Percentiles rank a stretch among this genome's conserved stretches.
phyloP scores from a whole-genome alignment of 2,113 vertebrate genomes.

The Noctilio leporinus region DNA sequence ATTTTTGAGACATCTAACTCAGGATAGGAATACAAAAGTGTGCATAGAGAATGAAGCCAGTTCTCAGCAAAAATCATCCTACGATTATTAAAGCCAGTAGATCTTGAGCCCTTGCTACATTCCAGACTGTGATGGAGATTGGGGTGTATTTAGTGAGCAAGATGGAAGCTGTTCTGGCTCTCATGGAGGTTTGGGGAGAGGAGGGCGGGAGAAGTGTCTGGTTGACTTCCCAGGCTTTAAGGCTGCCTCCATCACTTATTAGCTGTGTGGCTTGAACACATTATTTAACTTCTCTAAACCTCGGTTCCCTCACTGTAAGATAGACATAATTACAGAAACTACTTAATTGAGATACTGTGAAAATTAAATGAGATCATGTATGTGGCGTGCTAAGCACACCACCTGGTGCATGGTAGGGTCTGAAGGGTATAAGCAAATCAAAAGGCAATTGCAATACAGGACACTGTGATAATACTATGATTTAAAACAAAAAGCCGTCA shows the following conservation, averaged over 20 bases:
- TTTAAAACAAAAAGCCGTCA: not conserved
- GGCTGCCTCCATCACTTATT: not conserved
- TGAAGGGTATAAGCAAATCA: not conserved
- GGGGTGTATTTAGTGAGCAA: not conserved
- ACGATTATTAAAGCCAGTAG: not conserved
- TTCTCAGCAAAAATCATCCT: not conserved
- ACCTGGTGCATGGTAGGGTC: not conserved
- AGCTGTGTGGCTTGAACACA: not conserved
- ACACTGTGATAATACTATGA: not conserved
- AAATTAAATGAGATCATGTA: not conserved
- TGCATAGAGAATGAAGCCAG: not conserved
- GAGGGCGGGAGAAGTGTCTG: not conserved
- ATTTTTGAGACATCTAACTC: not conserved
- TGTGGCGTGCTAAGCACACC: not conserved
- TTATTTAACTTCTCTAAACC: not conserved
- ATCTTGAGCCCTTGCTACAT: not conserved
- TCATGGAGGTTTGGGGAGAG: not conserved
- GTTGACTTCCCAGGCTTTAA: not conserved
- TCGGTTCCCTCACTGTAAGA: not conserved
- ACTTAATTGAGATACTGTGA: not conserved
- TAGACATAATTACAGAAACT: not conserved
- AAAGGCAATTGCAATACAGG: not conserved
- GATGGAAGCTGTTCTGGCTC: not conserved
- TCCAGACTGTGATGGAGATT: not conserved
- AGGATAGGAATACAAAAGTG: not conserved